A percentile compares a stretch with the other conserved stretches of the same genome.
Evolutionary conservation across 2,113 vertebrate genomes (phyloP).

Genomic region (Myiozetetes cayanensis): DNA sequence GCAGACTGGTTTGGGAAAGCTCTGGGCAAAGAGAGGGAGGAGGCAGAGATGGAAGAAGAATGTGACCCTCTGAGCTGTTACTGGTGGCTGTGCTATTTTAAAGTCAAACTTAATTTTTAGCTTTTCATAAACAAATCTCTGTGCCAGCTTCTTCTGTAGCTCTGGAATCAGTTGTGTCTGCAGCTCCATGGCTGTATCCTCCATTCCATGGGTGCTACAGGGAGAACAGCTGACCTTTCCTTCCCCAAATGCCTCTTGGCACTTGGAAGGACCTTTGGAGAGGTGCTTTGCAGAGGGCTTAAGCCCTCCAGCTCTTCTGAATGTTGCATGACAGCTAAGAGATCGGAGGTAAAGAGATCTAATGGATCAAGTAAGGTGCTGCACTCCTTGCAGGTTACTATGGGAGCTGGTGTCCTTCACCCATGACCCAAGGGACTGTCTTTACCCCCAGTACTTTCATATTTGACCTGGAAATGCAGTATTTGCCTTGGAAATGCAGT

Average conservation of each 20-base stretch:
- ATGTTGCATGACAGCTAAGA: fast-evolving
- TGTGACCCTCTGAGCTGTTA: not conserved
- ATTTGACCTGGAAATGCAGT: not conserved
- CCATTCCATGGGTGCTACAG: fast-evolving
- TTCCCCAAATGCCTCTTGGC: not conserved
- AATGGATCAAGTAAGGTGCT: not conserved
- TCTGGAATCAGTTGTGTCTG: not conserved
- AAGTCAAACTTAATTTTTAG: constrained; percentile 39
- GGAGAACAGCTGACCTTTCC: not conserved
- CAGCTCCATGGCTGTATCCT: not conserved
- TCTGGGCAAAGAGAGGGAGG: not conserved
- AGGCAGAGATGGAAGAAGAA: constrained; percentile 18
- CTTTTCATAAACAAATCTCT: constrained; percentile 2
- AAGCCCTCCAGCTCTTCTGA: not conserved
- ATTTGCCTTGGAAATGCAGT: not conserved
- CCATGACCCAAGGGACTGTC: not conserved
- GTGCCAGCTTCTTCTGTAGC: constrained; percentile 17
- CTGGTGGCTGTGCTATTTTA: constrained; percentile 8
- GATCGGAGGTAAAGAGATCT: not conserved
- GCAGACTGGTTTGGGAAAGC: not conserved
- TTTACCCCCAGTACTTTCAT: not conserved
- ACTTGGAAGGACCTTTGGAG: not conserved
- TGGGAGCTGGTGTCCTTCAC: not conserved
- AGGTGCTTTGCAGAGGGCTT: not conserved
- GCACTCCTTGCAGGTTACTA: not conserved